phyloP scores from a whole-genome alignment of 2,888 invertebrate genomes.

The Monoplex corrugatus region DNA sequence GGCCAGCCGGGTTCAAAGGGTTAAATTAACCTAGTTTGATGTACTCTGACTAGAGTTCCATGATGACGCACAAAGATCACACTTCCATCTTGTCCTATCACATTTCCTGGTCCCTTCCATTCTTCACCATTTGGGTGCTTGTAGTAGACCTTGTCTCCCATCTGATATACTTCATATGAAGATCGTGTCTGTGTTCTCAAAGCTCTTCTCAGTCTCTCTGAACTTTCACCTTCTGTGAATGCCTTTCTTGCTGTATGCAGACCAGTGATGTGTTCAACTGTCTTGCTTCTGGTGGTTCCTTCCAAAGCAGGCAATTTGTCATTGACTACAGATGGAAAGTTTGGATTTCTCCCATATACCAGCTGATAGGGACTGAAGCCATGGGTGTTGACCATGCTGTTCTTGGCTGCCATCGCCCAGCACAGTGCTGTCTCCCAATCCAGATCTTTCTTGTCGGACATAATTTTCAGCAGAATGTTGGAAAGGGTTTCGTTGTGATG shows the following conservation, averaged over 20 bases:
- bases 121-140: too few relatives aligned
- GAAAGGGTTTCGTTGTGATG: not conserved
- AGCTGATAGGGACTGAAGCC: not conserved
- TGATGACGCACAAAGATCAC: too few relatives aligned
- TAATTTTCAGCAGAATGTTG: not conserved
- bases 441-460: not conserved
- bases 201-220: too few relatives aligned
- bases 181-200: too few relatives aligned
- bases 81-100: too few relatives aligned
- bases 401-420: not conserved
- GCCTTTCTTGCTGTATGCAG: slow-evolving; percentile 49
- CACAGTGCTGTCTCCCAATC: not conserved
- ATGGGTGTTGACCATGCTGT: not conserved
- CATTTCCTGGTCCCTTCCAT: too few relatives aligned
- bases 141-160: too few relatives aligned
- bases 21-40: too few relatives aligned
- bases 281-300: not conserved
- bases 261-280: slow-evolving; percentile 21
- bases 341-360: not conserved
- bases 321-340: not conserved
- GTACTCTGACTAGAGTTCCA: too few relatives aligned
- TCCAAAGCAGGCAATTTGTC: not conserved
- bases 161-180: too few relatives aligned
- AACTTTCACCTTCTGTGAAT: slow-evolving; percentile 52
- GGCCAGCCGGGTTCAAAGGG: too few relatives aligned